These are phyloP conservation scores for Tetrapedia diversipes DNA, from an alignment of 2,888 invertebrate species.

Conservation along the genomic window DNA sequence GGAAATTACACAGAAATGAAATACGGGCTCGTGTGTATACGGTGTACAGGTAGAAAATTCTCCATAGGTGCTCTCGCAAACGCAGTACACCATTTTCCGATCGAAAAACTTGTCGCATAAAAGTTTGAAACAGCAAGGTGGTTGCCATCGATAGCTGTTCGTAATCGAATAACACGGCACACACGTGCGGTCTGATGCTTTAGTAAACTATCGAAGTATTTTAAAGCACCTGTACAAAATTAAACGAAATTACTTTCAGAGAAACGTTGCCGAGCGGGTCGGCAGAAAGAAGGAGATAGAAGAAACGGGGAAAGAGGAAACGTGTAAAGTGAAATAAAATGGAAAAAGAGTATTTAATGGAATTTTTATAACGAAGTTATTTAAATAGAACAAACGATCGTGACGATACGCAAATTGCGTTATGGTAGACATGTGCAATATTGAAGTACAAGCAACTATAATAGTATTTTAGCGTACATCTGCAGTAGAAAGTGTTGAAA, in stretches of 20 bases:
- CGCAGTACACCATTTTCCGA: conserved; percentile 6
- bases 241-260: conserved; percentile 12
- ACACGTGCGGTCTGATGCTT: conserved; percentile 6
- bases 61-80: not conserved
- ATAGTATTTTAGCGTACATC: too few species aligned
- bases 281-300: not conserved
- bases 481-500: too few species aligned
- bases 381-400: too few species aligned
- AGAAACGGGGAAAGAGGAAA: not conserved
- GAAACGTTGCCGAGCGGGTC: not conserved
- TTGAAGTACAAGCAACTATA: too few species aligned
- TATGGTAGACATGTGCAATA: too few species aligned
- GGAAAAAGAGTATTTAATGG: too few species aligned
- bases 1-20: too few species aligned
- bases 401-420: too few species aligned
- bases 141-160: conserved; percentile 1
- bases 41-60: not conserved
- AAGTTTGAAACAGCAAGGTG: conserved; percentile 9
- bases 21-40: not conserved
- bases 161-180: conserved; percentile 21
- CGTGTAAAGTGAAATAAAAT: not conserved
- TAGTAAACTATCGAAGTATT: conserved; percentile 12
- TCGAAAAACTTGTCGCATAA: conserved; percentile 13
- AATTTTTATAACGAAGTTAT: not conserved
- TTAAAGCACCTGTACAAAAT: conserved; percentile 21